Base-by-base conservation (phyloP, 2,113 vertebrate species). In the Psittacula cyanocephala region DNA sequence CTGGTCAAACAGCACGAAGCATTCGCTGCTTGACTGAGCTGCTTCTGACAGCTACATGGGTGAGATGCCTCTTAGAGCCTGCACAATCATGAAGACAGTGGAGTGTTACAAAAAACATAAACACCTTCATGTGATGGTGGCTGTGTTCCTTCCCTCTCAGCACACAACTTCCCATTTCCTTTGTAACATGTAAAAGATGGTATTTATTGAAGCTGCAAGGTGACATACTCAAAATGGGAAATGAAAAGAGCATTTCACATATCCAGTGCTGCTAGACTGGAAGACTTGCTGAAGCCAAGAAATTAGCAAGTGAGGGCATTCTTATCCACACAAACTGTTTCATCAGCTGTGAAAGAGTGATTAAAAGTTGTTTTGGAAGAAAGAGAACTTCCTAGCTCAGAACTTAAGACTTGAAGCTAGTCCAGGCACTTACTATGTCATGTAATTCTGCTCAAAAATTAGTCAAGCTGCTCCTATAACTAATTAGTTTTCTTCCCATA, bases 151-250 rank as follows among this genome's bases (percentile, higher is more conserved):
- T 53, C 47, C 37, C 39, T 41, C 59, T 81, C 71, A 39, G n/a
- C 68, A 52, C 75, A 31, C 39, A 35, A 2, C 33, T 71, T 53
- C 43, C 59, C 37, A 25, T 43, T 52, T 70, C 6, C 22, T 12
- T 5, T 8, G 4, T 39, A 15, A 29, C 46, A 0, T 5, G 25
- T 28, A 15, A 27, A 59, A 50, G 46, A 6, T 8, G 4, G 0
- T 33, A 41, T 8, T 35, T 47, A 33, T 7, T 53, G 39, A 41
- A 78, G 78, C 69, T 57, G 47, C 64, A 17, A 39, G 33, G 50
- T 44, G 59, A 18, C 20, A 3, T 5, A 11, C 6, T 46, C 33
- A 11, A 10, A 57, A 18, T 1, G 7, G 37, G 39, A 77, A 79
- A 37, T 17, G 50, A 46, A 52, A 80, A 64, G 28, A 59, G 13